Percentiles rank a stretch among this genome's conserved stretches.
Evolutionary conservation across 2,113 vertebrate species (phyloP).

Genomic region (Anseranas semipalmata): DNA sequence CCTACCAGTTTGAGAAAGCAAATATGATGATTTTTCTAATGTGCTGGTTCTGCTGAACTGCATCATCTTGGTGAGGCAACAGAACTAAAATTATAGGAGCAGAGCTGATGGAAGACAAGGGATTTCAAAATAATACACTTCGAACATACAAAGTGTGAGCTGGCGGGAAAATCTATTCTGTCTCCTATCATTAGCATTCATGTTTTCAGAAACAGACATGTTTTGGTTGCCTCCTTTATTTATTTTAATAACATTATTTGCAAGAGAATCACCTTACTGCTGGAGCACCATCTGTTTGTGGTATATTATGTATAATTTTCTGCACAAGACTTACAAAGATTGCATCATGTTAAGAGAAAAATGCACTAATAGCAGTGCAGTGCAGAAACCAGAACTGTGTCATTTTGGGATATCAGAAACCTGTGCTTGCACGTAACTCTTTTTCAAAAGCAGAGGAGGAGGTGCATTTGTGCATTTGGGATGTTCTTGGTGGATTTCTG

Average conservation of each 20-base stretch:
- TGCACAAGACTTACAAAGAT: neutral
- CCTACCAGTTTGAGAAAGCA: neutral
- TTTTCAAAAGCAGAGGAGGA: neutral
- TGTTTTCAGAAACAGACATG: slow-evolving; percentile 11
- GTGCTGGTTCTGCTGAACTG: neutral
- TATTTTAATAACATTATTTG: slow-evolving; percentile 32
- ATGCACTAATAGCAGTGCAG: neutral
- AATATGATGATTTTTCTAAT: neutral
- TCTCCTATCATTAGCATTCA: neutral
- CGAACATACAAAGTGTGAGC: neutral
- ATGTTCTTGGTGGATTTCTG: neutral
- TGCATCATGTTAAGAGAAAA: neutral
- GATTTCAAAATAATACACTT: neutral
- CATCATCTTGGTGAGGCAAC: slow-evolving; percentile 12
- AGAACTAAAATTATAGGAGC: neutral
- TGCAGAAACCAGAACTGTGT: neutral
- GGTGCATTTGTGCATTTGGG: neutral
- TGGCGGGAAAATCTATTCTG: neutral
- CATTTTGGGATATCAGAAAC: neutral
- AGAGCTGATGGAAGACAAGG: neutral
- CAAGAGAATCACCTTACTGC: neutral
- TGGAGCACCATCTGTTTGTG: neutral
- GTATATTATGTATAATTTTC: slow-evolving; percentile 29
- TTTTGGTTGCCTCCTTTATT: slow-evolving; percentile 33
- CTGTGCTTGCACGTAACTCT: neutral